Conservation (phyloP, 1,140 invertebrate genomes). For the Holotrichia oblita region DNA sequence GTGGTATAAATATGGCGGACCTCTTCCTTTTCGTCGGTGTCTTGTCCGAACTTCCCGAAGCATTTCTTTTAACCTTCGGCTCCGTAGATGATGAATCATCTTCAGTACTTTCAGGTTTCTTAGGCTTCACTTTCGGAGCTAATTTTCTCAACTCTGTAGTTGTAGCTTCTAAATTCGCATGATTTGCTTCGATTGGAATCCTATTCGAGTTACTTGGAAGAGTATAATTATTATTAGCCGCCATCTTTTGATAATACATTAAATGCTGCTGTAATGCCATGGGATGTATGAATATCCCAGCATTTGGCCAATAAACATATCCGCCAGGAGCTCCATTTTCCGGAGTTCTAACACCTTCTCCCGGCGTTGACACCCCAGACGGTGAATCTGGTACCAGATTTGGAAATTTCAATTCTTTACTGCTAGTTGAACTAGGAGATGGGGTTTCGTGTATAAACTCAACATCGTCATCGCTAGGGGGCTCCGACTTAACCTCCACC, state of each 20-base stretch:
- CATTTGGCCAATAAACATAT: constrained; percentile 74
- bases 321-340: constrained; percentile 51
- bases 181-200: constrained; percentile 32
- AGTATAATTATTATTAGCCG: constrained; percentile 62
- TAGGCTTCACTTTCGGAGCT: constrained; percentile 52
- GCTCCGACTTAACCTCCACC: constrained; percentile 66
- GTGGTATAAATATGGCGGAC: constrained; percentile 83
- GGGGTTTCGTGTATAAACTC: constrained; percentile 67
- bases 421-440: constrained; percentile 50
- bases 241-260: constrained; percentile 77
- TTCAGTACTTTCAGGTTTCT: constrained; percentile 44
- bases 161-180: neutral
- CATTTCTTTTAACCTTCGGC: constrained; percentile 61
- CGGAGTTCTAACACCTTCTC: constrained; percentile 44
- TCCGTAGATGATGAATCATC: constrained; percentile 54
- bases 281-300: constrained; percentile 76
- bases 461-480: constrained; percentile 65
- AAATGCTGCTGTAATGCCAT: constrained; percentile 76
- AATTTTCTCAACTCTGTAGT: constrained; percentile 51
- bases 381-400: neutral
- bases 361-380: neutral
- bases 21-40: constrained; percentile 74
- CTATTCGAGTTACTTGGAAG: constrained; percentile 49
- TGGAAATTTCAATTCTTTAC: constrained; percentile 43
- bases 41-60: constrained; percentile 62